Conservation (phyloP, 2,888 invertebrate species). For the Watsonalla cultraria region DNA sequence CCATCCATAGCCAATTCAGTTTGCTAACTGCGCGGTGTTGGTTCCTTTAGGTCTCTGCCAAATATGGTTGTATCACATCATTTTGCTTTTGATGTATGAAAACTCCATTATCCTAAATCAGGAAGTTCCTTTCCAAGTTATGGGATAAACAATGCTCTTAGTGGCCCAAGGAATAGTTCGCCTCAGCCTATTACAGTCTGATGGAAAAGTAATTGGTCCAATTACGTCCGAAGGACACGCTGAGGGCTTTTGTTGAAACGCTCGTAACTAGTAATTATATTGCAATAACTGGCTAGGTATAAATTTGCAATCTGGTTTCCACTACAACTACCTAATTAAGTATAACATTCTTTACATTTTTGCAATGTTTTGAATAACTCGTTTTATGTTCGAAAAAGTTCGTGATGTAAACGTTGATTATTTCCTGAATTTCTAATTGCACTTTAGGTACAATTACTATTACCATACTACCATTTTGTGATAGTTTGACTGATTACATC, state of each 20-base stretch:
- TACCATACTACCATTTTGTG: too few species aligned
- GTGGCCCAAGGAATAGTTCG: constrained; percentile 5
- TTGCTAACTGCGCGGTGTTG: too few species aligned
- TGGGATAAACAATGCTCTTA: neutral
- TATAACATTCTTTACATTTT: neutral
- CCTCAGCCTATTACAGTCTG: constrained; percentile 30
- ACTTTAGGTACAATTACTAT: too few species aligned
- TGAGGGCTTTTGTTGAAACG: constrained; percentile 8
- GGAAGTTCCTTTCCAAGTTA: neutral
- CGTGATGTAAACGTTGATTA: neutral
- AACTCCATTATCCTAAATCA: neutral
- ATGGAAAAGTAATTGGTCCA: constrained; percentile 49
- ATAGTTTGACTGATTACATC: too few species aligned
- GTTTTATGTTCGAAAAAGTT: neutral
- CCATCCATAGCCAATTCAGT: too few species aligned
- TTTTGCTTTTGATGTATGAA: neutral
- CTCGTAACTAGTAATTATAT: constrained; percentile 4
- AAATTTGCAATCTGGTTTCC: neutral
- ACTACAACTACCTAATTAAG: neutral
- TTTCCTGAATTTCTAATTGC: too few species aligned
- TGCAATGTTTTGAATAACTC: neutral
- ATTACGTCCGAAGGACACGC: constrained; percentile 19
- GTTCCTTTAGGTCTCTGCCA: too few species aligned
- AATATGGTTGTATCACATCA: neutral
- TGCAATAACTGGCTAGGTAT: constrained; percentile 1